phyloP scores from a whole-genome alignment of 1,140 invertebrate genomes.

The Sycophaga agraensis region DNA sequence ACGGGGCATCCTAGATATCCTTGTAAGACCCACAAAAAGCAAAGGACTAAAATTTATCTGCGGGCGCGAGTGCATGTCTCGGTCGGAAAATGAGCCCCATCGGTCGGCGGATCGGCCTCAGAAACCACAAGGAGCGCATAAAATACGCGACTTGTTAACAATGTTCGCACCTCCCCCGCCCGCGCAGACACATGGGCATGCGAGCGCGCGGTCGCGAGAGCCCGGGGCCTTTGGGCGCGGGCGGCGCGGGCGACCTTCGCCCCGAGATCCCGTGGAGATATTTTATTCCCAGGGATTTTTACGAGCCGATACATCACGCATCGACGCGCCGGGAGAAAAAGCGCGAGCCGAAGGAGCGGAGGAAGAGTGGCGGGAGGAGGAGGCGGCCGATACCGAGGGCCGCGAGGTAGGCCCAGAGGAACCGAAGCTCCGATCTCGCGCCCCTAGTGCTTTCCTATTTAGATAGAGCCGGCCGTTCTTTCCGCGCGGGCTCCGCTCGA shows the following conservation, averaged over 20 bases:
- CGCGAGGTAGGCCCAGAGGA: too few species aligned
- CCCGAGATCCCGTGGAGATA: slow-evolving; percentile 54
- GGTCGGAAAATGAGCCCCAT: slow-evolving; percentile 31
- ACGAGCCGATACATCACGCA: slow-evolving; percentile 59
- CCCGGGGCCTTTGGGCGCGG: slow-evolving; percentile 51
- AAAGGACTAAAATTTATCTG: too few species aligned
- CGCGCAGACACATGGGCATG: background rate
- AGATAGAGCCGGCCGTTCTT: too few species aligned
- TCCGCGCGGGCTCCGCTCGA: too few species aligned
- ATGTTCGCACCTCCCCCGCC: slow-evolving; percentile 53
- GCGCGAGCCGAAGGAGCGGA: background rate
- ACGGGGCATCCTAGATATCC: too few species aligned
- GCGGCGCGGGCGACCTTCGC: slow-evolving; percentile 52
- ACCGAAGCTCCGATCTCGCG: too few species aligned
- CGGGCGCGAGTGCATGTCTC: too few species aligned
- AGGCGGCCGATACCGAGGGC: too few species aligned
- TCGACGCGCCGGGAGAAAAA: slow-evolving; percentile 37
- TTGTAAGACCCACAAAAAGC: too few species aligned
- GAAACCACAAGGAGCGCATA: slow-evolving; percentile 42
- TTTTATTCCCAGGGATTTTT: slow-evolving; percentile 57
- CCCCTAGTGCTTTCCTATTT: too few species aligned
- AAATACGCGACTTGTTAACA: slow-evolving; percentile 59
- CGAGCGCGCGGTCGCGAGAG: background rate
- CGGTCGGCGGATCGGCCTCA: slow-evolving; percentile 35
- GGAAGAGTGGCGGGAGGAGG: background rate